A percentile compares a stretch with the other conserved stretches of the same genome.
These are phyloP conservation scores for Chlorops oryzae DNA, from an alignment of 1,140 invertebrate genomes.

Conservation along the genomic window DNA sequence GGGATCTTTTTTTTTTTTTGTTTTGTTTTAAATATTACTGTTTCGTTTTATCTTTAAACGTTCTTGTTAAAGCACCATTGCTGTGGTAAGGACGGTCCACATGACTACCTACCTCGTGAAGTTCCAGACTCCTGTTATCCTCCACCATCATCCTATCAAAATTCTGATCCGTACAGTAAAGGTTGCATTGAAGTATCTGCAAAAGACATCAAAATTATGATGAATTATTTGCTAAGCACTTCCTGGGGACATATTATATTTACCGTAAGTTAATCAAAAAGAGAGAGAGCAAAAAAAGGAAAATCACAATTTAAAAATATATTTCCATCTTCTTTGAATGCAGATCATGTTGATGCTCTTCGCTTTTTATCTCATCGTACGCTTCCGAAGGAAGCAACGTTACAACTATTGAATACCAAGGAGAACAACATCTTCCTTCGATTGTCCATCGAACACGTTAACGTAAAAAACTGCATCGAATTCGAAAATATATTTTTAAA, in stretches of 20 bases:
- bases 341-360: constrained; percentile 30
- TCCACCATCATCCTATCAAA: constrained; percentile 7
- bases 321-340: constrained; percentile 4
- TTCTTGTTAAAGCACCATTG: constrained; percentile 30
- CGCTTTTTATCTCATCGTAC: constrained; percentile 30
- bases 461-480: background rate
- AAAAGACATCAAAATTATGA: constrained; percentile 20
- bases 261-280: constrained; percentile 15
- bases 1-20: background rate
- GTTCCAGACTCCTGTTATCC: background rate
- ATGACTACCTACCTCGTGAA: constrained; percentile 27
- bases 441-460: no score
- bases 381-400: constrained; percentile 33
- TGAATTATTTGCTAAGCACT: constrained; percentile 22
- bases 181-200: constrained; percentile 27
- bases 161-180: constrained; percentile 7
- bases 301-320: constrained; percentile 1
- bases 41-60: constrained; percentile 5
- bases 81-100: constrained; percentile 28
- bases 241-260: constrained; percentile 26
- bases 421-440: no score
- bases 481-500: no score
- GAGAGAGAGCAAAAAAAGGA: no score
- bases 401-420: no score
- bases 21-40: background rate